Base-by-base conservation (phyloP, 2,888 invertebrate genomes). In the Dolichopus griseipennis region DNA sequence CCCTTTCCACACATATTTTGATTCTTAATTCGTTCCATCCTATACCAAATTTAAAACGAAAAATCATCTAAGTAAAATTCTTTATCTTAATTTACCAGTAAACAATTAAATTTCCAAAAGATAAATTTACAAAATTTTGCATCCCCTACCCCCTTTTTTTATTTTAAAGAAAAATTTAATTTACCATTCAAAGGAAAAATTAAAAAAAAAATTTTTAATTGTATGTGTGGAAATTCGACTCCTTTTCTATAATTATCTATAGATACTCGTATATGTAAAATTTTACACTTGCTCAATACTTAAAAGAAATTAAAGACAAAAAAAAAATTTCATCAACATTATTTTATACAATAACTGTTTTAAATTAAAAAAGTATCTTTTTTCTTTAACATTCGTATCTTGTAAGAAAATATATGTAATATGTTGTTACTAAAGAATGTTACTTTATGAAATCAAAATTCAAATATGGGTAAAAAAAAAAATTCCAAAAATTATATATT, bases 41-140 rank as follows among this genome's bases (percentile, higher is more conserved):
- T 27, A 27, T 27, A 2, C 5, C 27, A 27, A 27, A 27, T 27
- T 5, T 27, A 15, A 43, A 43, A 15, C 9, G 1, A 52, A n/a
- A n/a, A 52, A 52, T 6, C 4, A 18, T 6, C 6, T 4, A 43
- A 43, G 12, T 18, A 18, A 52, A 52, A 52, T 52, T 52, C 52
- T 52, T 27, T 52, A 52, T 52, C 52, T 52, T 52, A 52, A 52
- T 52, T 52, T 52, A 52, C 52, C 52, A 52, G 15, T 52, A 52
- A 52, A 52, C 52, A 52, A 52, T 52, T 52, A 52, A 52, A 52
- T 52, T 52, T 52, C 52, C 52, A 52, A 52, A 52, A 9, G 52
- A 52, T 52, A 52, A 52, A 52, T 52, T 52, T 18, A 52, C 52
- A 52, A 18, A 52, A 52, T 37, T 37, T 37, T n/a, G n/a, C n/a